Evolutionary conservation across 2,888 invertebrate species (phyloP).

Genomic region (Nymphalis urticae): DNA sequence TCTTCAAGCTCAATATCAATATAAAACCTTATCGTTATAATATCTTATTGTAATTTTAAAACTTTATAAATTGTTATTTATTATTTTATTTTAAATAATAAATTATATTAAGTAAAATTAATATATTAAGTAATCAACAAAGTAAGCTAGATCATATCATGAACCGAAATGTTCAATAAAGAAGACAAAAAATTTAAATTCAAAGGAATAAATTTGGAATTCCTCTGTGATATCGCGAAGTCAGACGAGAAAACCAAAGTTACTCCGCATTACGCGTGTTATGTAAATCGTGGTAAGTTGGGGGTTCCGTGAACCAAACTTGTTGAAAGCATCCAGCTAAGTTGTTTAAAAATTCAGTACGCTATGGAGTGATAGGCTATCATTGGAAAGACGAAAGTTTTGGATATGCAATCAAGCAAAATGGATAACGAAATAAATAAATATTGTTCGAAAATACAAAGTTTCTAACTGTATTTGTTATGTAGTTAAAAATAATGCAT

Average conservation of each 20-base stretch:
- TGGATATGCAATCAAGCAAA: slow-evolving; percentile 37
- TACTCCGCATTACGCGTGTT: slow-evolving; percentile 63
- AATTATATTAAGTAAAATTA: background rate
- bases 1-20: too few relatives aligned
- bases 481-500: too few relatives aligned
- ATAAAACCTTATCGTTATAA: too few relatives aligned
- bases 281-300: slow-evolving; percentile 62
- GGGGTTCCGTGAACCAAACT: slow-evolving; percentile 48
- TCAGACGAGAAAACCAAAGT: slow-evolving; percentile 49
- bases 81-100: background rate
- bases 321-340: slow-evolving; percentile 62
- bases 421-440: background rate
- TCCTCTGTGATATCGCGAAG: slow-evolving; percentile 34
- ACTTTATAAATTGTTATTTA: too few relatives aligned
- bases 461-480: too few relatives aligned
- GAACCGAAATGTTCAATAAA: slow-evolving; percentile 11
- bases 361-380: slow-evolving; percentile 56
- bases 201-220: slow-evolving; percentile 35
- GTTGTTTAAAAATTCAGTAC: slow-evolving; percentile 69
- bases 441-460: background rate
- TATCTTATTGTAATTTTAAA: too few relatives aligned
- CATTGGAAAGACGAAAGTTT: slow-evolving; percentile 36
- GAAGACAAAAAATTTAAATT: slow-evolving; percentile 29
- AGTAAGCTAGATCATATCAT: background rate
- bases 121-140: background rate